Evolutionary conservation across 2,797 vertebrate genomes (phyloP), one percentile per base, ranked within the genome.

Genomic region (Pterois miles): DNA sequence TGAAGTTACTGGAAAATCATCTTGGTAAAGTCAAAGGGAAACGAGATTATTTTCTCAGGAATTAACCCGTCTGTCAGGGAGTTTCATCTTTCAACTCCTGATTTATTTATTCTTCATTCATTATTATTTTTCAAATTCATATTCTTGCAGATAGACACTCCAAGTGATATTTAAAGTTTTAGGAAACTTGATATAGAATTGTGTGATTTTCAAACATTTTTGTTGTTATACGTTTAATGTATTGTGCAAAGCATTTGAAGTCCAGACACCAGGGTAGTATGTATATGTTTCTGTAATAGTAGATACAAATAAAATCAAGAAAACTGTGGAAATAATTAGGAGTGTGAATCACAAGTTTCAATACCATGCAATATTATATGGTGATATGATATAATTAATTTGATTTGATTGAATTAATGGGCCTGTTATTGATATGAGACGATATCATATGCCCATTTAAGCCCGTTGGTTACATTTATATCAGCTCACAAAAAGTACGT

Each of bases 21-120:
- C 18, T 71, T 27, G 4, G n/a, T 14, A n/a, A n/a, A n/a, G 0
- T 64, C 4, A 65, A 31, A 69, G 6, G 4, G 43, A 69, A 34
- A 50, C 33, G n/a, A 62, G 16, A 20, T 40, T 46, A n/a, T 60
- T 46, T 80, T 78, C 86, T 90, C 86, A 87, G 86, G 84, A 76
- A 72, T 73, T 8, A 70, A 64, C 16, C 27, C 10, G 22, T 74
- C 13, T 59, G 25, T 65, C 57, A 59, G 76, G 65, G 54, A 74
- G 74, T 80, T 65, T 54, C 16, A 46, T 13, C 38, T 3, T 57
- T 58, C 56, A 75, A 25, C 33, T 58, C 6, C 34, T 29, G 18
- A 50, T 57, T n/a, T n/a, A n/a, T n/a, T n/a, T n/a, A n/a, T n/a
- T n/a, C n/a, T n/a, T n/a, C n/a, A n/a, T n/a, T n/a, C n/a, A n/a